Evolutionary conservation across 2,113 vertebrate genomes (phyloP), one percentile per base, ranked within the genome.

Genomic region (Hippocampus zosterae): DNA sequence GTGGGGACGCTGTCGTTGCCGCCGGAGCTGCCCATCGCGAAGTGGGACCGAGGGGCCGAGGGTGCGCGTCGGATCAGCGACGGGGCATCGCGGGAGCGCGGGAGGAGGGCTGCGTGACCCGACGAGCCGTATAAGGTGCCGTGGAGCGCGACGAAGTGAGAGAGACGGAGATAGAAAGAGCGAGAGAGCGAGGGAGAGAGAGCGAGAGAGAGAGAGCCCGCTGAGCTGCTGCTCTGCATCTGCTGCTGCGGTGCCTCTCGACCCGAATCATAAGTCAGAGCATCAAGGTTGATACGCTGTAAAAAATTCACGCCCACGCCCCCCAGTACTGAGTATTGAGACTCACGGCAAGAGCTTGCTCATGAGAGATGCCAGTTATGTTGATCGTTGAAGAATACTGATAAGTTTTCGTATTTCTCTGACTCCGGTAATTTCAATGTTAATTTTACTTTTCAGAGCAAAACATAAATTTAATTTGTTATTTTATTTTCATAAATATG

Each of bases 101-200:
- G 80, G 91, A 86, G 87, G 73, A 87, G 73, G 81, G 65, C 60
- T 65, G 78, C 73, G 27, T 79, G 64, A 16, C 44, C 44, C 46
- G 11, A 27, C 25, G 48, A 53, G 18, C 65, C 44, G 29, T 67
- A 67, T 53, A 67, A 67, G 65, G 50, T n/a, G 46, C 27, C 13
- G 44, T 33, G 27, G 25, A 19, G 27, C 19, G 15, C 23, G 29
- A 27, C 18, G 25, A 67, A 42, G n/a, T 6, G 33, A 10, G 15
- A 37, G 33, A 5, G 33, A 37, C 4, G 5, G 29, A 33, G 29
- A 33, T 5, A 33, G 29, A 33, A 3, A 33, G 29, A 33, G 29
- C 29, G 59, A 60, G 57, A 60, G 57, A 15, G 57, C 6, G 56
- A 25, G 13, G 3, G 57, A 60, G 57, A 25, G 65, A 66, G 56